Conservation (phyloP, 2,113 vertebrate genomes). For the Coregonus clupeaformis region DNA sequence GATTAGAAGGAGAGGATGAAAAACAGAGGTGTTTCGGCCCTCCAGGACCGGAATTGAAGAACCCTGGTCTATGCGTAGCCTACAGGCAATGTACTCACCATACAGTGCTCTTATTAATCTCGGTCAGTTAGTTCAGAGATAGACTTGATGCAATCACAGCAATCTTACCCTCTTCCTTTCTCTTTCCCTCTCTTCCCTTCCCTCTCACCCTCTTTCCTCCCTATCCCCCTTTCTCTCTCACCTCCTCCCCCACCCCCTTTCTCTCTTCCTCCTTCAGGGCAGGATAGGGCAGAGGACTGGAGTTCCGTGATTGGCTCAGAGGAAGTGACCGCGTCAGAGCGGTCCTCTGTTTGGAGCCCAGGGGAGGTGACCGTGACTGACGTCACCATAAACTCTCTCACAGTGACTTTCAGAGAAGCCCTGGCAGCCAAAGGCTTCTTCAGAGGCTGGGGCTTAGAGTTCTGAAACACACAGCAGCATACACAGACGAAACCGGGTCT, state of each 20-base stretch:
- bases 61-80: not conserved
- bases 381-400: conserved; percentile 95
- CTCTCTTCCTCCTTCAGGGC: conserved; percentile 44
- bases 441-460: conserved; percentile 79
- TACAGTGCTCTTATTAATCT: conserved; percentile 6
- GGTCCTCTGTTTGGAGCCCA: conserved; percentile 61
- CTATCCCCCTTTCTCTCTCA: not conserved
- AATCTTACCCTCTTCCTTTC: conserved; percentile 1
- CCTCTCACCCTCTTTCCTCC: not conserved
- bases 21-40: no score
- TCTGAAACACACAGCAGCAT: conserved; percentile 64
- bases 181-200: not conserved
- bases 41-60: no score
- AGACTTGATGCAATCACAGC: conserved; percentile 28
- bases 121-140: conserved; percentile 1
- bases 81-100: not conserved
- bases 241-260: not conserved
- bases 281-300: conserved; percentile 45
- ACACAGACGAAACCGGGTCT: not conserved
- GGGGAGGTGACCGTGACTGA: conserved; percentile 94
- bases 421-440: conserved; percentile 92
- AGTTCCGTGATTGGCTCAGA: conserved; percentile 26
- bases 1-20: no score
- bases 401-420: conserved; percentile 96
- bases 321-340: conserved; percentile 17